Evolutionary conservation across 2,797 vertebrate genomes (phyloP).

Genomic region (Triplophysa bombifrons): DNA sequence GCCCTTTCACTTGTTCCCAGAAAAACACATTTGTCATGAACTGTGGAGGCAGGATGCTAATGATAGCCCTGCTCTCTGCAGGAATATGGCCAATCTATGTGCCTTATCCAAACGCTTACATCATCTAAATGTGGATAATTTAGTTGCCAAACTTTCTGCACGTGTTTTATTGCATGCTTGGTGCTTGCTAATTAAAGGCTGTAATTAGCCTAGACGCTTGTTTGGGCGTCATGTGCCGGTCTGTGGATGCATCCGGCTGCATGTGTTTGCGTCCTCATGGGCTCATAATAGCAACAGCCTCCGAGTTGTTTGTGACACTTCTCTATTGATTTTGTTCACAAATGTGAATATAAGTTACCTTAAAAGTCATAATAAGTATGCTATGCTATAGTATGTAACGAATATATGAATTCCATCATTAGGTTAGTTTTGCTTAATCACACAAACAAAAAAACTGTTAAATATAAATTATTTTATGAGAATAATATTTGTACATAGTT

Average conservation of each 20-base stretch:
- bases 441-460: too few relatives aligned
- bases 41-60: slow-evolving; percentile 40
- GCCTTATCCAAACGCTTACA: slow-evolving; percentile 24
- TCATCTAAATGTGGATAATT: slow-evolving; percentile 24
- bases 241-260: neutral
- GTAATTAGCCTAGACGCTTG: slow-evolving; percentile 20
- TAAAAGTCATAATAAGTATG: too few relatives aligned
- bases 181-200: slow-evolving; percentile 24
- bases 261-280: neutral
- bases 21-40: slow-evolving; percentile 47
- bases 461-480: too few relatives aligned
- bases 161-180: slow-evolving; percentile 13
- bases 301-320: neutral
- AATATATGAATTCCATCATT: too few relatives aligned
- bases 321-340: too few relatives aligned
- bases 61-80: slow-evolving; percentile 30
- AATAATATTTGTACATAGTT: too few relatives aligned
- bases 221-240: neutral
- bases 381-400: too few relatives aligned
- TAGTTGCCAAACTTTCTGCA: slow-evolving; percentile 15
- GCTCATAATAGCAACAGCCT: neutral
- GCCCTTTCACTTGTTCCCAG: slow-evolving; percentile 42
- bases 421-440: too few relatives aligned
- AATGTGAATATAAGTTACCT: too few relatives aligned
- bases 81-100: slow-evolving; percentile 41